Evolutionary conservation across 1,140 invertebrate genomes (phyloP).

Genomic region (Caenorhabditis tropicalis): DNA sequence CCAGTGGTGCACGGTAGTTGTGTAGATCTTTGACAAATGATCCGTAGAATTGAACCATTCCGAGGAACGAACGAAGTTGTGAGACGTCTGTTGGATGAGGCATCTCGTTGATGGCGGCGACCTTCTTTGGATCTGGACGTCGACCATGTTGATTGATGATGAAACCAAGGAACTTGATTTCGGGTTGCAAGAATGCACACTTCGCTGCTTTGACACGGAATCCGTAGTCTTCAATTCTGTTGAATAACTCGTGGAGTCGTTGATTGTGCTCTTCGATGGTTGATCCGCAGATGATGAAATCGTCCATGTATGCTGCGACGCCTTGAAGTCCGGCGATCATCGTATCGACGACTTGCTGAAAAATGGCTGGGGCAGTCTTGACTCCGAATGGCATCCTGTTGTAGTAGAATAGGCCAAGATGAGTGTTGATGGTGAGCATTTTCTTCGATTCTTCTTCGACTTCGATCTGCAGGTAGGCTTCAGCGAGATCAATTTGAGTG

Average conservation of each 20-base stretch:
- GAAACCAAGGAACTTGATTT: too few relatives aligned
- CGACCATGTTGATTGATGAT: too few relatives aligned
- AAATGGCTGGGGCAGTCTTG: conserved; percentile 74
- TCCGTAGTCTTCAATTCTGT: too few relatives aligned
- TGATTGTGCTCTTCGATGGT: too few relatives aligned
- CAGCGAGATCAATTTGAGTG: too few relatives aligned
- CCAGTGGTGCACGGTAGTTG: conserved; percentile 71
- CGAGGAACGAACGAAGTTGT: conserved; percentile 72
- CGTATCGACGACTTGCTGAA: conserved; percentile 74
- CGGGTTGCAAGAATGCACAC: too few relatives aligned
- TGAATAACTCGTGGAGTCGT: too few relatives aligned
- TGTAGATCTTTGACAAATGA: conserved; percentile 73
- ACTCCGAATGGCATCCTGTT: conserved; percentile 61
- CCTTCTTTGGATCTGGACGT: conserved; percentile 72
- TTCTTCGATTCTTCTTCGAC: too few relatives aligned
- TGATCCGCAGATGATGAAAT: conserved; percentile 55
- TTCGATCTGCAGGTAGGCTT: too few relatives aligned
- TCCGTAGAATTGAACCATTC: conserved; percentile 73
- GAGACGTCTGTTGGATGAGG: conserved; percentile 69
- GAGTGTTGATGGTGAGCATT: too few relatives aligned
- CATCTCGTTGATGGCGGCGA: conserved; percentile 72
- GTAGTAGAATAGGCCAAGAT: too few relatives aligned
- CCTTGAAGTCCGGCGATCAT: conserved; percentile 67
- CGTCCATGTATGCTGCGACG: conserved; percentile 61
- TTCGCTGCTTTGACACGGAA: too few relatives aligned